Conservation (phyloP, 2,797 vertebrate genomes). For the Tenualosa thibaudeaui region DNA sequence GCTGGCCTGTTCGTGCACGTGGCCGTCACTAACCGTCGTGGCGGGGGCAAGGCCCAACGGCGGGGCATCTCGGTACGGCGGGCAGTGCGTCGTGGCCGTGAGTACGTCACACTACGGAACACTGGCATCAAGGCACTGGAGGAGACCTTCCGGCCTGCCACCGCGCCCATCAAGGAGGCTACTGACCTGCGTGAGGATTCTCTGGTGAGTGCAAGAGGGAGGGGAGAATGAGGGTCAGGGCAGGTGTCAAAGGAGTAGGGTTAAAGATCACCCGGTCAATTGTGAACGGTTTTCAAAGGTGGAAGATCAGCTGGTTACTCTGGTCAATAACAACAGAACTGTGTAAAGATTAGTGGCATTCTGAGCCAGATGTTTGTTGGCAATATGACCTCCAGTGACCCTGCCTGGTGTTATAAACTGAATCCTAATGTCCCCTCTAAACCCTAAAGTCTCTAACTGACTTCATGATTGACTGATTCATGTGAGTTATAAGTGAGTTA, state of each 20-base stretch:
- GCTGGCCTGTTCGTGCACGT: constrained; percentile 93
- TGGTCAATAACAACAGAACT: neutral
- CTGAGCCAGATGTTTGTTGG: neutral
- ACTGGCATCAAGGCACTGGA: constrained; percentile 87
- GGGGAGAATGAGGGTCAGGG: neutral
- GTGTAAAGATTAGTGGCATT: neutral
- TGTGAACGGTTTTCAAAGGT: neutral
- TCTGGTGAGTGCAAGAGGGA: constrained; percentile 75
- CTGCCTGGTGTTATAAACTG: too few species aligned
- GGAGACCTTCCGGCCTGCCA: constrained; percentile 87
- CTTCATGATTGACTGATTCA: too few species aligned
- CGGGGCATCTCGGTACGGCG: constrained; percentile 88
- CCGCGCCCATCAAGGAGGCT: constrained; percentile 84
- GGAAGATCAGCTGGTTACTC: neutral
- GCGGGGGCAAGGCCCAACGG: constrained; percentile 89
- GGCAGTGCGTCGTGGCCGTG: constrained; percentile 85
- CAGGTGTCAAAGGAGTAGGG: neutral
- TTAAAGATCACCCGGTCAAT: neutral
- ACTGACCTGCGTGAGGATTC: constrained; percentile 91
- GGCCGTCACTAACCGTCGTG: constrained; percentile 89
- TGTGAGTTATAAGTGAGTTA: too few species aligned
- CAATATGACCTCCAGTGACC: neutral
- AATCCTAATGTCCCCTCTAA: too few species aligned
- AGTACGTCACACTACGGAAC: constrained; percentile 89
- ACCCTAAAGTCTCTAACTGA: too few species aligned